These are phyloP conservation scores for Scaptomyza reducta DNA, from an alignment of 2,888 invertebrate species.

Conservation along the genomic window DNA sequence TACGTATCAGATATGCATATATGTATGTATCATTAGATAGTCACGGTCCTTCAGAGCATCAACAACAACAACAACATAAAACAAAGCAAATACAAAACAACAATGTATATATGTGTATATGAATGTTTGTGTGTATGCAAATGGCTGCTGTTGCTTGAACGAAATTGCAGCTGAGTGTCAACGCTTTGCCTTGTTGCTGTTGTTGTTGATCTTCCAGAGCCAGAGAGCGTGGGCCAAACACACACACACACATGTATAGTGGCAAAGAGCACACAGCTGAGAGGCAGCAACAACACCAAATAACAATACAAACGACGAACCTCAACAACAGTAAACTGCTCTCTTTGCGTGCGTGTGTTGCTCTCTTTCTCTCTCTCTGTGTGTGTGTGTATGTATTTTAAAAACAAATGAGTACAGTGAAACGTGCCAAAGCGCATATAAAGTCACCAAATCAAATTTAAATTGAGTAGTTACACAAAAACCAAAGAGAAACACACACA, in stretches of 20 bases:
- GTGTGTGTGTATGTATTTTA: background rate
- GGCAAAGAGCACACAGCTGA: conserved; percentile 46
- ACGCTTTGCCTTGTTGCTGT: conserved; percentile 31
- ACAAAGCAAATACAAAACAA: conserved; percentile 1
- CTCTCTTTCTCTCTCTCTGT: background rate
- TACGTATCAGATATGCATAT: conserved; percentile 12
- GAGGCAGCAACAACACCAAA: conserved; percentile 41
- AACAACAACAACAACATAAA: conserved; percentile 4
- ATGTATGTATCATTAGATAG: conserved; percentile 10
- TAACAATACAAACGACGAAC: conserved; percentile 17
- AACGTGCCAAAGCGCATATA: conserved; percentile 29
- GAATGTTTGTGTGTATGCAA: conserved; percentile 3
- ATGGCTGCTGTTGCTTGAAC: conserved; percentile 27
- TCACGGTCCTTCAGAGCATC: conserved; percentile 7
- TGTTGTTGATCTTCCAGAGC: conserved; percentile 67
- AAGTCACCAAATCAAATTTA: conserved; percentile 11
- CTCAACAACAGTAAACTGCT: conserved; percentile 22
- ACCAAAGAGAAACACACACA: conserved; percentile 6
- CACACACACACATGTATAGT: conserved; percentile 2
- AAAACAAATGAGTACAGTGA: conserved; percentile 42
- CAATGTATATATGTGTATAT: conserved; percentile 10
- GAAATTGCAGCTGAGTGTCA: conserved; percentile 67
- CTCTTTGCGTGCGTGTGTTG: no score
- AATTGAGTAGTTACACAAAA: conserved; percentile 32
- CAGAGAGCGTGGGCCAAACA: conserved; percentile 51